Percentiles rank a stretch among this genome's conserved stretches.
Evolutionary conservation across 1,140 invertebrate species (phyloP).

Genomic region (Aphidius gifuensis): DNA sequence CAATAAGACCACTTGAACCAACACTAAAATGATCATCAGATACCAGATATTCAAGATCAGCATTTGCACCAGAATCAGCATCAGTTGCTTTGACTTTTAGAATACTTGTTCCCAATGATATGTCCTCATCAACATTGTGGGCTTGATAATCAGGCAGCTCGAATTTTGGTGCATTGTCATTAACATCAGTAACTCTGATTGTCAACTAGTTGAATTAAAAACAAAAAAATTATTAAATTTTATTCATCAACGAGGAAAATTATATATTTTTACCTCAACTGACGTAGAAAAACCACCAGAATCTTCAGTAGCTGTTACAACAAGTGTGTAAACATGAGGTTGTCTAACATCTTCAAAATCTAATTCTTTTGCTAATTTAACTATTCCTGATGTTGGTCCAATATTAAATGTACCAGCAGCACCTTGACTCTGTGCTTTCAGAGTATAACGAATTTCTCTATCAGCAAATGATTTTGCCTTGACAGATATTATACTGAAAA

Average conservation of each 20-base stretch:
- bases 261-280: slow-evolving; percentile 71
- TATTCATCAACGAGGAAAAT: background rate
- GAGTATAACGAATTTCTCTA: slow-evolving; percentile 88
- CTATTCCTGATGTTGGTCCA: slow-evolving; percentile 87
- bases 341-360: slow-evolving; percentile 92
- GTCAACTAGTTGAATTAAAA: slow-evolving; percentile 66
- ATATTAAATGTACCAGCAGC: slow-evolving; percentile 94
- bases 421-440: slow-evolving; percentile 90
- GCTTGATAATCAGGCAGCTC: slow-evolving; percentile 93
- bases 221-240: slow-evolving; percentile 12
- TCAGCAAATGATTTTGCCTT: slow-evolving; percentile 96
- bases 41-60: slow-evolving; percentile 89
- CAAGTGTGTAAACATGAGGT: slow-evolving; percentile 86
- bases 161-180: slow-evolving; percentile 92
- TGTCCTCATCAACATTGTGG: slow-evolving; percentile 92
- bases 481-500: slow-evolving; percentile 88
- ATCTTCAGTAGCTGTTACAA: slow-evolving; percentile 92
- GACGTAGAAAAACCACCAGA: slow-evolving; percentile 93
- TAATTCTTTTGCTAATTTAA: slow-evolving; percentile 90
- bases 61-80: slow-evolving; percentile 86
- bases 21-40: slow-evolving; percentile 92
- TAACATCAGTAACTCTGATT: slow-evolving; percentile 89
- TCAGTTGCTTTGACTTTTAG: slow-evolving; percentile 91
- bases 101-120: slow-evolving; percentile 85
- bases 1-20: slow-evolving; percentile 85